phyloP scores from a whole-genome alignment of 2,113 vertebrate genomes.

The Mungos mungo region DNA sequence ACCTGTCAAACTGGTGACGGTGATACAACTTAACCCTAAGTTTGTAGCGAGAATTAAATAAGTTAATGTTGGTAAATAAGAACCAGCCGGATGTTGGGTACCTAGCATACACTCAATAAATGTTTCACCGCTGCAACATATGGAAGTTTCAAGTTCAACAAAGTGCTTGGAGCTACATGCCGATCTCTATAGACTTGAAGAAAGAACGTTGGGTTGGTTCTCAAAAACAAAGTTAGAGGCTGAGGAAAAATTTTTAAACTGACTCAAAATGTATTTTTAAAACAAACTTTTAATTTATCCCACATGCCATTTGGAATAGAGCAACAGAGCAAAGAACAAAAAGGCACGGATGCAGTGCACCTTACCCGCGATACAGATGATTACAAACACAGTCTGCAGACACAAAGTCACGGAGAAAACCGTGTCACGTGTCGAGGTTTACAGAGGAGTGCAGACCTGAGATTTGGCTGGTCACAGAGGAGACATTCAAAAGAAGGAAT shows the following conservation, averaged over 20 bases:
- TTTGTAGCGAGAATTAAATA: not conserved
- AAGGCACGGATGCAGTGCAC: not conserved
- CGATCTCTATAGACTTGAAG: not conserved
- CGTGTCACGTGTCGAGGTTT: not conserved
- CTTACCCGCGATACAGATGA: not conserved
- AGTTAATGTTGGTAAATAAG: not conserved
- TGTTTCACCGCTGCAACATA: not conserved
- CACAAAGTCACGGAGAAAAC: not conserved
- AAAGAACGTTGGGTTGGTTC: not conserved
- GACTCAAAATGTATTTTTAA: constrained; percentile 12
- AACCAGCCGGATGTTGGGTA: not conserved
- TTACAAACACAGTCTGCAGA: not conserved
- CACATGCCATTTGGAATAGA: not conserved
- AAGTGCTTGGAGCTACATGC: not conserved
- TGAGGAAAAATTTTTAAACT: not conserved
- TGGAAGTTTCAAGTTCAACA: not conserved
- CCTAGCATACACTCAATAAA: not conserved
- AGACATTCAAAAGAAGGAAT: not conserved
- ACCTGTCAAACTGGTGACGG: not conserved
- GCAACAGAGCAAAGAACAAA: not conserved
- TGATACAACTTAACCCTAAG: not conserved
- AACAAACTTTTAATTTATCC: constrained; percentile 67
- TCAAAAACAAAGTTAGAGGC: not conserved
- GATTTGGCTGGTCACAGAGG: not conserved
- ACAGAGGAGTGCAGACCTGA: not conserved